phyloP scores from a whole-genome alignment of 2,113 vertebrate genomes.

The Pionites leucogaster region DNA sequence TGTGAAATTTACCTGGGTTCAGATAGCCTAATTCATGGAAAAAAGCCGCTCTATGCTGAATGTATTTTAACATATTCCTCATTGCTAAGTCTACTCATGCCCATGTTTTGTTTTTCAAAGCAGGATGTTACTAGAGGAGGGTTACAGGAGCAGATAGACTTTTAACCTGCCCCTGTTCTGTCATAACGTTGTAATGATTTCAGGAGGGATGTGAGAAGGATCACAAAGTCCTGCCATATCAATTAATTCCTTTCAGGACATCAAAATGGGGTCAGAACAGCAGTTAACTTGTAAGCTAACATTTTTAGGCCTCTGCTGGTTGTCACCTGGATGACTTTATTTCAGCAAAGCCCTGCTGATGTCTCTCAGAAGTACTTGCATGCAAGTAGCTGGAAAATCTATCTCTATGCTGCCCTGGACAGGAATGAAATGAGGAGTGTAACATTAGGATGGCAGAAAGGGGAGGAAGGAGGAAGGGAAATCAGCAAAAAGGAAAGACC shows the following conservation, averaged over 20 bases:
- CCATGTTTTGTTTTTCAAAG: not conserved
- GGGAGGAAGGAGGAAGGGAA: not conserved
- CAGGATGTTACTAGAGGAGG: not conserved
- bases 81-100: not conserved
- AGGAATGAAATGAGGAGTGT: not conserved
- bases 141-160: not conserved
- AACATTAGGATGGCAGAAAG: not conserved
- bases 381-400: not conserved
- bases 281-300: not conserved
- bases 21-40: not conserved
- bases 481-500: not conserved
- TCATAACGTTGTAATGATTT: conserved; percentile 23
- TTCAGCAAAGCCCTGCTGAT: not conserved
- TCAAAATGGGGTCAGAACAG: not conserved
- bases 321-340: conserved; percentile 5
- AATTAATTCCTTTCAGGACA: conserved; percentile 31
- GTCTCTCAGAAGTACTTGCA: not conserved
- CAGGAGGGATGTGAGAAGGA: not conserved
- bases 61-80: not conserved
- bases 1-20: not conserved
- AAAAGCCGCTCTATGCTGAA: not conserved
- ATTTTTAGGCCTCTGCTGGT: not conserved
- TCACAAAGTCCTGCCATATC: not conserved
- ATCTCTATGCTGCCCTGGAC: not conserved
- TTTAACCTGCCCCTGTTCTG: conserved; percentile 1